A percentile compares a stretch with the other conserved stretches of the same genome.
phyloP scores from a whole-genome alignment of 2,113 vertebrate genomes.

The Pangasianodon hypophthalmus region DNA sequence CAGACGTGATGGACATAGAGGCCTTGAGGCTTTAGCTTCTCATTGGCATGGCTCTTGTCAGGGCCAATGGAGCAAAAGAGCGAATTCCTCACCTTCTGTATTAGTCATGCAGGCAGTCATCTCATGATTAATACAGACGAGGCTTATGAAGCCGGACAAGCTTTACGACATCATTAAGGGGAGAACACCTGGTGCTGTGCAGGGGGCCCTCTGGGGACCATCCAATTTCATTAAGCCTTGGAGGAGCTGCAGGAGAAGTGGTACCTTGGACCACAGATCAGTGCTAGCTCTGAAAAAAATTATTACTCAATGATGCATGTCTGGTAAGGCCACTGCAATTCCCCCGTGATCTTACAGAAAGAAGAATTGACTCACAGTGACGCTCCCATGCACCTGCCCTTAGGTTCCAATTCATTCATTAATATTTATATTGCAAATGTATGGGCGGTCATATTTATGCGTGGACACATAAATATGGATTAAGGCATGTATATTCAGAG shows the following conservation, averaged over 20 bases:
- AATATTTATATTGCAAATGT: conserved; percentile 21
- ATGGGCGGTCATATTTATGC: not conserved
- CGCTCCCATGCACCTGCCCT: conserved; percentile 43
- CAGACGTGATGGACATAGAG: conserved; percentile 14
- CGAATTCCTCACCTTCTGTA: conserved; percentile 11
- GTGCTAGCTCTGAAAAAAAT: conserved; percentile 39
- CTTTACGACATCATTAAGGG: conserved; percentile 42
- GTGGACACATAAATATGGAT: not conserved
- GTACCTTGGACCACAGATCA: conserved; percentile 4
- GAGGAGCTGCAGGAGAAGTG: conserved; percentile 40
- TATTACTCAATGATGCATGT: conserved; percentile 51
- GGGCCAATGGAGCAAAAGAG: conserved; percentile 10
- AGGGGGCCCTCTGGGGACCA: conserved; percentile 36
- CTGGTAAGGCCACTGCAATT: conserved; percentile 42
- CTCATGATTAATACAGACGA: conserved; percentile 43
- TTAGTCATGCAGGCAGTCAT: conserved; percentile 17
- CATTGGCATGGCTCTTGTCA: not conserved
- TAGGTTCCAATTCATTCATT: conserved; percentile 47
- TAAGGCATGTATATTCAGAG: not conserved
- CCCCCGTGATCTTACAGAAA: conserved; percentile 38
- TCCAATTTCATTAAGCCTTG: conserved; percentile 57
- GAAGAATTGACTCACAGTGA: conserved; percentile 39
- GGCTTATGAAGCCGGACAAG: conserved; percentile 39
- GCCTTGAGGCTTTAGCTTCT: conserved; percentile 28
- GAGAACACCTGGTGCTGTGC: conserved; percentile 50